phyloP scores from a whole-genome alignment of 2,113 vertebrate genomes.

The Brienomyrus longianalis region DNA sequence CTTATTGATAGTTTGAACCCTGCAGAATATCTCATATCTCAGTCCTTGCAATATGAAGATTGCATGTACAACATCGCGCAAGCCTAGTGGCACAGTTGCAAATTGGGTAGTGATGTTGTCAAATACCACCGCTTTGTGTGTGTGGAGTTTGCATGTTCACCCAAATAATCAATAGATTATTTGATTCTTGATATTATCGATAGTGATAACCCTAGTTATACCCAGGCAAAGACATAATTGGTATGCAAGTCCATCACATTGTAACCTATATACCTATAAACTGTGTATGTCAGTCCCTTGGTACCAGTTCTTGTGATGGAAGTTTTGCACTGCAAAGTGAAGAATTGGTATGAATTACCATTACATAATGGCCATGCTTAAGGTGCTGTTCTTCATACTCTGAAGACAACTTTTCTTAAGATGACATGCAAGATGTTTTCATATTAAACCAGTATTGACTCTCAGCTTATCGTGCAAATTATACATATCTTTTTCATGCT shows the following conservation, averaged over 20 bases:
- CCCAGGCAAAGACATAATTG: background rate
- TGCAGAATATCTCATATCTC: background rate
- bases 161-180: background rate
- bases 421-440: conserved; percentile 4
- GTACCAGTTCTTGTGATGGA: background rate
- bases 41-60: background rate
- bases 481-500: background rate
- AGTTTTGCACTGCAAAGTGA: background rate
- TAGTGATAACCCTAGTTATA: background rate
- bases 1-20: background rate
- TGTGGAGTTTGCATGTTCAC: background rate
- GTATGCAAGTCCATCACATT: background rate
- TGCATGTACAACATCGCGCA: background rate
- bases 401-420: background rate
- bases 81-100: background rate
- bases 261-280: background rate
- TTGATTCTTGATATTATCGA: background rate
- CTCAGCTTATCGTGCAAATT: background rate
- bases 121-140: background rate
- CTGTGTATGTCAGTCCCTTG: background rate
- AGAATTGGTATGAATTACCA: background rate
- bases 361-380: background rate
- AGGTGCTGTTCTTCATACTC: background rate
- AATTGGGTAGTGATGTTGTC: background rate
- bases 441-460: background rate